A percentile compares a stretch with the other conserved stretches of the same genome.
Conservation (phyloP, 2,113 vertebrate species). For the Gadus chalcogrammus region DNA sequence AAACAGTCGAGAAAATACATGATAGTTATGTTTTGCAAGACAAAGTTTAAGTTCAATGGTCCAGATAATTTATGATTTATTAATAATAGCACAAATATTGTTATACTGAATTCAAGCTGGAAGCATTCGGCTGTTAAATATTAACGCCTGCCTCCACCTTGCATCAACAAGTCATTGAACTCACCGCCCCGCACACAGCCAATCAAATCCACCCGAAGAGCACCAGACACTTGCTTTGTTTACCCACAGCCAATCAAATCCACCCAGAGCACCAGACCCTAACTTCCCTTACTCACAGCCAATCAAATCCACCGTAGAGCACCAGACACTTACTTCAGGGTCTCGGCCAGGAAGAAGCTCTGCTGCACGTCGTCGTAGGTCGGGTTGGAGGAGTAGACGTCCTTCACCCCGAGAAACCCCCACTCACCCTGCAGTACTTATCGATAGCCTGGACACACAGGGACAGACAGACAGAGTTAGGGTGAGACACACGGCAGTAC, state of each 20-base stretch:
- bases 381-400: constrained; percentile 92
- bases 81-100: too few species aligned
- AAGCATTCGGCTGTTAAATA: too few species aligned
- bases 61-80: too few species aligned
- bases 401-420: constrained; percentile 96
- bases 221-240: not conserved
- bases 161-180: too few species aligned
- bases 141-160: too few species aligned
- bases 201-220: not conserved
- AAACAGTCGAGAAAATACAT: too few species aligned
- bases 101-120: too few species aligned
- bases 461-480: constrained; percentile 1
- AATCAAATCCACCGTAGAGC: not conserved
- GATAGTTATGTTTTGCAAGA: too few species aligned
- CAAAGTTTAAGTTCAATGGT: too few species aligned
- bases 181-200: too few species aligned
- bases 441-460: constrained; percentile 86
- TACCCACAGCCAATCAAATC: not conserved
- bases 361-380: constrained; percentile 96
- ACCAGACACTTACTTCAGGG: constrained; percentile 85
- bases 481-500: too few species aligned
- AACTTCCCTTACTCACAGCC: not conserved
- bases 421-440: constrained; percentile 92
- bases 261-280: not conserved
- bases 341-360: constrained; percentile 98